Percentiles rank a stretch among this genome's conserved stretches.
These are phyloP conservation scores for Brachyptera putata DNA, from an alignment of 2,888 invertebrate species.

Conservation along the genomic window DNA sequence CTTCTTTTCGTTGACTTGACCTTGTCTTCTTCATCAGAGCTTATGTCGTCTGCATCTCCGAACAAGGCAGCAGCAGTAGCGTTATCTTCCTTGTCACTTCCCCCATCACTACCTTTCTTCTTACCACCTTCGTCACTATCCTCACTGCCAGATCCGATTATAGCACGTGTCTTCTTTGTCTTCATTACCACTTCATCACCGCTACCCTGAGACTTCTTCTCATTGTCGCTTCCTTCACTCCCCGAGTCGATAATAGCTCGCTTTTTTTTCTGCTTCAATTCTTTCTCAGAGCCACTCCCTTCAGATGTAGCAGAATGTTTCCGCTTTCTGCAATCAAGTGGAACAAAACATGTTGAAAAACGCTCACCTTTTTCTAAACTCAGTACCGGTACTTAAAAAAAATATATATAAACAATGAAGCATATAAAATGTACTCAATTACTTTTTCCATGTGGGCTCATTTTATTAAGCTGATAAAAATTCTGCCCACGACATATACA, in stretches of 20 bases:
- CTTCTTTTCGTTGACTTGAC: slow-evolving; percentile 43
- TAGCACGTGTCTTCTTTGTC: slow-evolving; percentile 7
- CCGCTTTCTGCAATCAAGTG: slow-evolving; percentile 30
- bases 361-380: neutral
- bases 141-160: neutral
- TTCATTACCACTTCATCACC: slow-evolving; percentile 31
- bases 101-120: slow-evolving; percentile 7
- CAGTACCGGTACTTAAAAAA: too few relatives aligned
- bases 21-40: slow-evolving; percentile 72
- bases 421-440: too few relatives aligned
- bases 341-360: too few relatives aligned
- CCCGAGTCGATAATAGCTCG: slow-evolving; percentile 62
- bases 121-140: neutral
- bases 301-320: slow-evolving; percentile 35
- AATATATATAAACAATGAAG: too few relatives aligned
- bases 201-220: slow-evolving; percentile 29
- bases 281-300: slow-evolving; percentile 40
- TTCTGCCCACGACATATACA: too few relatives aligned
- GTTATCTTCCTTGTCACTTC: neutral
- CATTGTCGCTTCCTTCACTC: slow-evolving; percentile 52
- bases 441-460: too few relatives aligned
- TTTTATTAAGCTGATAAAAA: too few relatives aligned
- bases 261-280: slow-evolving; percentile 44
- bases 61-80: slow-evolving; percentile 81
- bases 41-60: slow-evolving; percentile 91